phyloP scores from a whole-genome alignment of 1,140 invertebrate genomes.

The Dendrolimus punctatus region DNA sequence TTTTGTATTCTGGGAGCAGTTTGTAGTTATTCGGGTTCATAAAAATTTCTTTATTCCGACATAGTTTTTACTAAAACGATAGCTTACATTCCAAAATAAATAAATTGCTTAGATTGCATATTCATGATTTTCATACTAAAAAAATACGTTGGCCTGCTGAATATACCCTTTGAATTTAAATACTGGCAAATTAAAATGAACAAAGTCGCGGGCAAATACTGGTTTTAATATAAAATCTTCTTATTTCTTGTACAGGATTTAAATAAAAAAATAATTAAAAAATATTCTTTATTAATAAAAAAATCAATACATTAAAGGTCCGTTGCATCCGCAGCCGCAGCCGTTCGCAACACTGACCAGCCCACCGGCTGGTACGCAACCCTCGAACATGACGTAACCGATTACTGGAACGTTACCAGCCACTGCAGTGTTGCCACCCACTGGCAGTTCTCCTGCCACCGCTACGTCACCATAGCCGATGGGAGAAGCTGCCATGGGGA shows the following conservation, averaged over 20 bases:
- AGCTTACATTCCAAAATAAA: too few species aligned
- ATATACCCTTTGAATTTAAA: too few species aligned
- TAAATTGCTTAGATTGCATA: too few species aligned
- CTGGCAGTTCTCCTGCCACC: conserved; percentile 37
- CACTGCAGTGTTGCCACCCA: conserved; percentile 37
- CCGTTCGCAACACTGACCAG: conserved; percentile 39
- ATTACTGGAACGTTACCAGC: conserved; percentile 50
- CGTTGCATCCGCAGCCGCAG: conserved; percentile 28
- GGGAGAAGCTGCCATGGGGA: conserved; percentile 20
- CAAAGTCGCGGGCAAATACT: too few species aligned
- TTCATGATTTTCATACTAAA: too few species aligned
- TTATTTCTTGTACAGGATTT: background rate
- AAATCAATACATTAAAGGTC: conserved; percentile 14
- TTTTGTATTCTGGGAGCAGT: too few species aligned
- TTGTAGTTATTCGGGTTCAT: too few species aligned
- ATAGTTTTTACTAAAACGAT: too few species aligned
- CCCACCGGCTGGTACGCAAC: conserved; percentile 43
- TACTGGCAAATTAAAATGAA: too few species aligned
- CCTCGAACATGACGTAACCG: conserved; percentile 53
- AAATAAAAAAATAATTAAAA: conserved; percentile 8
- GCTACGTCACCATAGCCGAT: conserved; percentile 34
- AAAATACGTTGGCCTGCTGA: too few species aligned
- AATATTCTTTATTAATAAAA: conserved; percentile 7
- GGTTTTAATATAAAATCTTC: too few species aligned
- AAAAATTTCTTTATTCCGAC: too few species aligned